phyloP scores from a whole-genome alignment of 2,888 invertebrate genomes.

The Tinea pellionella region DNA sequence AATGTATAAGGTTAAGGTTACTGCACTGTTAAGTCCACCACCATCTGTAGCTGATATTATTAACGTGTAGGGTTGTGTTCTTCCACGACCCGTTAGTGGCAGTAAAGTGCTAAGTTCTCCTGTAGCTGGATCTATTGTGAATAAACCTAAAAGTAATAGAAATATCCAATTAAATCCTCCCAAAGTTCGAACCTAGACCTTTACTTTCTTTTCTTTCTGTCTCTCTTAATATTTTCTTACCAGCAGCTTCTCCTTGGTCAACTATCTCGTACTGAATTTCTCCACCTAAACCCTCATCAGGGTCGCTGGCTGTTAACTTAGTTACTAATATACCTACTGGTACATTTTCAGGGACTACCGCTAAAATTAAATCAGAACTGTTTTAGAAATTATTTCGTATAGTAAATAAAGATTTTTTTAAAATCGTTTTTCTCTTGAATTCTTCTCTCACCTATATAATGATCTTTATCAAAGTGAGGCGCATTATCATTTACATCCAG shows the following conservation, averaged over 20 bases:
- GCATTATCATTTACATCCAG: slow-evolving; percentile 84
- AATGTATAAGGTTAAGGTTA: slow-evolving; percentile 74
- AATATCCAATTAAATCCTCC: no score
- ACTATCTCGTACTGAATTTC: slow-evolving; percentile 78
- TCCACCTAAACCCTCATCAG: slow-evolving; percentile 80
- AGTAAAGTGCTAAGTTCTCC: slow-evolving; percentile 76
- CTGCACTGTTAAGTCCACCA: slow-evolving; percentile 73
- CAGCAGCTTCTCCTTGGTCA: slow-evolving; percentile 79
- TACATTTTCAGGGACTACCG: slow-evolving; percentile 83
- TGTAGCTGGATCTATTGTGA: slow-evolving; percentile 72
- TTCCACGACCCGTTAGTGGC: slow-evolving; percentile 79
- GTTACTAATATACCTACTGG: slow-evolving; percentile 73
- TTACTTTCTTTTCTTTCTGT: background rate
- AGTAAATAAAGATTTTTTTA: no score
- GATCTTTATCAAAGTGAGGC: slow-evolving; percentile 73
- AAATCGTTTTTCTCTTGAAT: background rate
- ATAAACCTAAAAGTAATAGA: slow-evolving; percentile 61
- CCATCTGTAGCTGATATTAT: slow-evolving; percentile 77
- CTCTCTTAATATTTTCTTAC: slow-evolving; percentile 32
- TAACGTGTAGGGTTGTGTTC: slow-evolving; percentile 78
- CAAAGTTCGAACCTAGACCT: background rate
- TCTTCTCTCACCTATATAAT: slow-evolving; percentile 61
- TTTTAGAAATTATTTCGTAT: background rate
- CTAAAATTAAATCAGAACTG: slow-evolving; percentile 32
- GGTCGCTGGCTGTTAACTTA: slow-evolving; percentile 78